Conservation (phyloP, 2,888 invertebrate species). For the Parnassius orleans region DNA sequence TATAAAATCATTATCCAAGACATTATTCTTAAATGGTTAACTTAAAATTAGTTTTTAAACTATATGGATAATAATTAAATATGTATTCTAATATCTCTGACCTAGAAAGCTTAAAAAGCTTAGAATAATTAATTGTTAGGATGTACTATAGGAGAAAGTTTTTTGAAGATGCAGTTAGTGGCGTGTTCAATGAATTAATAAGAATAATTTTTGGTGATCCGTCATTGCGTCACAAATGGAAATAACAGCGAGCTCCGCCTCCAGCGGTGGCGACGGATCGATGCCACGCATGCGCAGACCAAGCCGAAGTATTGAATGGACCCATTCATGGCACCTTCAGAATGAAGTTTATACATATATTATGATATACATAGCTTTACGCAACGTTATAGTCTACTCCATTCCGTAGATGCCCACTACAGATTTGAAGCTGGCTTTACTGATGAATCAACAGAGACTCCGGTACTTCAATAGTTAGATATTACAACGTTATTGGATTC, state of each 20-base stretch:
- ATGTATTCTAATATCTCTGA: too few species aligned
- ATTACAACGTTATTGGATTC: neutral
- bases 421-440: conserved; percentile 6
- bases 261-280: conserved; percentile 47
- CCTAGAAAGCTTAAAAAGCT: too few species aligned
- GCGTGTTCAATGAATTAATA: conserved; percentile 4
- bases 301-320: conserved; percentile 62
- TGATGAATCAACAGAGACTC: neutral
- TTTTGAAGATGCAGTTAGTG: neutral
- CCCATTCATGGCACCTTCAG: conserved; percentile 68
- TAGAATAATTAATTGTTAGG: too few species aligned
- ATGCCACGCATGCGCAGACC: conserved; percentile 56
- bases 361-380: conserved; percentile 9
- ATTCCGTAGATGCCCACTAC: conserved; percentile 11
- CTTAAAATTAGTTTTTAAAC: too few species aligned
- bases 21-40: too few species aligned
- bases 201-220: conserved; percentile 9
- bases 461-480: neutral
- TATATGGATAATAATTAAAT: too few species aligned
- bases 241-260: conserved; percentile 34
- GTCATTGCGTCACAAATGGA: conserved; percentile 29
- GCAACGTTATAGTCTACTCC: conserved; percentile 9
- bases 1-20: too few species aligned
- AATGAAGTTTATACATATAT: conserved; percentile 45
- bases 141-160: too few species aligned